Percentiles rank a stretch among this genome's conserved stretches.
Evolutionary conservation across 1,140 invertebrate genomes (phyloP).

Genomic region (Drosophila prosaltans): DNA sequence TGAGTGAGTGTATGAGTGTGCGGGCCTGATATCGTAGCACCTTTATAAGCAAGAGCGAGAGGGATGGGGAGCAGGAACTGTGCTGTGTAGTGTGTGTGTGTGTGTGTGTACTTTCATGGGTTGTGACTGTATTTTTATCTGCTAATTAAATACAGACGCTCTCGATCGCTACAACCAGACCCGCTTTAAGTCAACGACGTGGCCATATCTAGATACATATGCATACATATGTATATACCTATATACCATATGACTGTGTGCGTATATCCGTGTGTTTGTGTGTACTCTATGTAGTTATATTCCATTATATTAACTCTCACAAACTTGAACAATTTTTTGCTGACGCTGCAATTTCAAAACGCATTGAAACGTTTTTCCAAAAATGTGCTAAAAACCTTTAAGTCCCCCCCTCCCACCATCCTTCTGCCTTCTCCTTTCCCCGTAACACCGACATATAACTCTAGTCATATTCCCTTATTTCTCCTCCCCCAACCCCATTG

Average conservation of each 20-base stretch:
- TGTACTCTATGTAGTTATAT: background rate
- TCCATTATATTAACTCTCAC: background rate
- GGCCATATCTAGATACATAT: conserved; percentile 56
- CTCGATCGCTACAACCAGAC: conserved; percentile 55
- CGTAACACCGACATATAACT: background rate
- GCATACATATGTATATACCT: conserved; percentile 14
- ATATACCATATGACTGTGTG: conserved; percentile 8
- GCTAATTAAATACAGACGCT: conserved; percentile 81
- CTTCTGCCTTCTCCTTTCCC: too few species aligned
- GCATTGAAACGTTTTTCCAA: conserved; percentile 10
- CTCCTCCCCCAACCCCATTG: background rate
- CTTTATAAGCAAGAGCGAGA: conserved; percentile 26
- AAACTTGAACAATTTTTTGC: conserved; percentile 43
- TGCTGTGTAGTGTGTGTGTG: conserved; percentile 22
- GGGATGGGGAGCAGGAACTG: conserved; percentile 25
- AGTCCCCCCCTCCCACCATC: background rate
- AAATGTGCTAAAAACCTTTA: conserved; percentile 46
- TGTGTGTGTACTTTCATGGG: conserved; percentile 57
- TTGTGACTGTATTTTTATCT: conserved; percentile 77
- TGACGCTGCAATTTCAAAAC: conserved; percentile 32
- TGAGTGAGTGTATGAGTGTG: conserved; percentile 22
- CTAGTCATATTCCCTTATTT: background rate
- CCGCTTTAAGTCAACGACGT: conserved; percentile 65
- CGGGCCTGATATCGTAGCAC: conserved; percentile 18
- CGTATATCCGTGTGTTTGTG: background rate